phyloP scores from a whole-genome alignment of 2,113 vertebrate species.

The Typhlomys cinereus region DNA sequence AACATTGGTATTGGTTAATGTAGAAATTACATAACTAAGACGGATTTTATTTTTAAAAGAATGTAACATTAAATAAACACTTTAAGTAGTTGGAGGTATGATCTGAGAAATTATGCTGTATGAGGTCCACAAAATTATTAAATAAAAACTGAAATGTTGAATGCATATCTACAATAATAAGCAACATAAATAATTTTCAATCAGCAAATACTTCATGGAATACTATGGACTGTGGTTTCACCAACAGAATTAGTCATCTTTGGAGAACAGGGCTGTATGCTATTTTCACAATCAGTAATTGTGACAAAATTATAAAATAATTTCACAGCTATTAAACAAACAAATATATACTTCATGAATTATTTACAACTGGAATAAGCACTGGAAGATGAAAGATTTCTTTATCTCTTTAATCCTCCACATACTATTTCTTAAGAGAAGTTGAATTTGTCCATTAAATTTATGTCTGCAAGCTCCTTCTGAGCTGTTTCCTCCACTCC shows the following conservation, averaged over 20 bases:
- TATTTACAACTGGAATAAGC: neutral
- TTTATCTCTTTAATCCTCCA: neutral
- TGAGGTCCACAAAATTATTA: conserved; percentile 6
- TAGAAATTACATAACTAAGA: conserved; percentile 33
- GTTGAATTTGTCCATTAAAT: neutral
- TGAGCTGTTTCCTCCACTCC: neutral
- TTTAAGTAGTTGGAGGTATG: neutral
- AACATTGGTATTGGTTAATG: conserved; percentile 35
- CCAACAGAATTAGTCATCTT: neutral
- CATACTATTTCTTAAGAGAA: conserved; percentile 16
- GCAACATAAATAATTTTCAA: neutral
- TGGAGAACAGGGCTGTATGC: neutral
- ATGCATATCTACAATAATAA: neutral
- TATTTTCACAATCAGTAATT: conserved; percentile 25
- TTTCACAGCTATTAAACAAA: conserved; percentile 5
- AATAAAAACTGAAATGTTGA: conserved; percentile 25
- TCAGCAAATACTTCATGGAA: conserved; percentile 23
- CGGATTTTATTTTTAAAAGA: conserved; percentile 44
- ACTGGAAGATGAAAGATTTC: neutral
- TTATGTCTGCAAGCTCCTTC: neutral
- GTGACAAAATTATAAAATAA: too few species aligned
- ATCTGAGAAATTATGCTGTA: neutral
- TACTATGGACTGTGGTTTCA: neutral
- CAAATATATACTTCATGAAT: neutral
- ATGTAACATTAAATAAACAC: neutral